These are phyloP conservation scores for Resseliella maxima DNA, from an alignment of 2,888 invertebrate species.

Conservation along the genomic window DNA sequence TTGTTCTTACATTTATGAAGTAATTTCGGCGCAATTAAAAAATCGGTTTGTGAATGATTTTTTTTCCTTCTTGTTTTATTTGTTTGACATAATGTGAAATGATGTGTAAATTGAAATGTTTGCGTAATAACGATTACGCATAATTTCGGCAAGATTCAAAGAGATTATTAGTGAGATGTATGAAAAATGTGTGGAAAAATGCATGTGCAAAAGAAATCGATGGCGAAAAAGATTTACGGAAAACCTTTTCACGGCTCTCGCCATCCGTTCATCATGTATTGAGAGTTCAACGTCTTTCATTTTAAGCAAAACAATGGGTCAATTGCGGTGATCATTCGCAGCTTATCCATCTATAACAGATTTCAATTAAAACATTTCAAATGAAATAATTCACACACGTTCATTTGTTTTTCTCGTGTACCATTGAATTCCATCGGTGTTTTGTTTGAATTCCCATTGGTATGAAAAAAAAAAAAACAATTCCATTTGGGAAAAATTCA, in stretches of 20 bases:
- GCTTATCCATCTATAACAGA: not conserved
- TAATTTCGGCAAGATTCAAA: not conserved
- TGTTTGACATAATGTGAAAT: too few relatives aligned
- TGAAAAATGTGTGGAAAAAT: not conserved
- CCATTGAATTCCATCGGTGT: not conserved
- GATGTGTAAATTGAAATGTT: too few relatives aligned
- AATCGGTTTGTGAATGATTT: too few relatives aligned
- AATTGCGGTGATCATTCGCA: not conserved
- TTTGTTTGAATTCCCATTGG: not conserved
- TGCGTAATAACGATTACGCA: too few relatives aligned
- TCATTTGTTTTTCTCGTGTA: not conserved
- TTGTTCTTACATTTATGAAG: not conserved
- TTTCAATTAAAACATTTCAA: constrained; percentile 10
- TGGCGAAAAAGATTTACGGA: not conserved
- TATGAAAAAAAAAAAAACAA: not conserved
- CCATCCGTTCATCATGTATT: not conserved
- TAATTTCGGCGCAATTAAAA: not conserved
- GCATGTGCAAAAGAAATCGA: not conserved
- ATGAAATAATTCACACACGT: constrained; percentile 1
- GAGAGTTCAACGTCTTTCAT: not conserved
- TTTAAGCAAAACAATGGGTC: not conserved
- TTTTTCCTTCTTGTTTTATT: too few relatives aligned
- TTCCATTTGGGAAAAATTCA: constrained; percentile 13
- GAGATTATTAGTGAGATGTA: too few relatives aligned
- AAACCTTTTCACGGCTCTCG: not conserved